A percentile compares a stretch with the other conserved stretches of the same genome.
These are phyloP conservation scores for Camponotus vicinus DNA, from an alignment of 1,140 invertebrate species.

Conservation along the genomic window DNA sequence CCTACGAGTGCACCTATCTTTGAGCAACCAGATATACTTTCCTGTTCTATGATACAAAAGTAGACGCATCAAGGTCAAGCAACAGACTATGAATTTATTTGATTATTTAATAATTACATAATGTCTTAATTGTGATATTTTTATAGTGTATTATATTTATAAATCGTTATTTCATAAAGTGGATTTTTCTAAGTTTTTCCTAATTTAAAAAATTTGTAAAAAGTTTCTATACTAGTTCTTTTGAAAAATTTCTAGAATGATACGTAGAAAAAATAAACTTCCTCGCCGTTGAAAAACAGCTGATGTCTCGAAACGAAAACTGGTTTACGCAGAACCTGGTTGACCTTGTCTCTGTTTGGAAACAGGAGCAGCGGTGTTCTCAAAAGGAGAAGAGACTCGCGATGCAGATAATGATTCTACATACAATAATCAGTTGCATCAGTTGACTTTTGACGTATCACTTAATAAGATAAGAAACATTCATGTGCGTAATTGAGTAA, in stretches of 20 bases:
- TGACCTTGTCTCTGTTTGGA: slow-evolving; percentile 72
- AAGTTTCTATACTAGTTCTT: too few relatives aligned
- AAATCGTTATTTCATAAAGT: background rate
- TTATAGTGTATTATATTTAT: background rate
- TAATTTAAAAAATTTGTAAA: background rate
- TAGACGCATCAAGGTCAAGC: too few relatives aligned
- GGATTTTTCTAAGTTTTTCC: background rate
- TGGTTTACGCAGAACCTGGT: slow-evolving; percentile 67
- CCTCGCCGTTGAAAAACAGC: background rate
- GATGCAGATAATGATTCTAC: slow-evolving; percentile 1
- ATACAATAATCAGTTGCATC: background rate
- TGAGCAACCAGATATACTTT: too few relatives aligned
- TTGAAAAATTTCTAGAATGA: background rate
- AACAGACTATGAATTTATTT: too few relatives aligned
- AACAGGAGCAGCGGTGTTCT: slow-evolving; percentile 73
- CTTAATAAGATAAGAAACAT: background rate
- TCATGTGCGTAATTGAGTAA: background rate
- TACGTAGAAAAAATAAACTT: background rate
- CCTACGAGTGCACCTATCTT: too few relatives aligned
- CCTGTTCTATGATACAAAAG: too few relatives aligned
- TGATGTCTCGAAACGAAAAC: slow-evolving; percentile 64
- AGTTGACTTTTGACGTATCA: background rate
- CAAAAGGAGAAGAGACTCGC: background rate
- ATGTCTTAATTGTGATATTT: too few relatives aligned
- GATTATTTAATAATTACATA: too few relatives aligned